These are phyloP conservation scores for Pollenia labialis DNA, from an alignment of 2,888 invertebrate species.

Conservation along the genomic window DNA sequence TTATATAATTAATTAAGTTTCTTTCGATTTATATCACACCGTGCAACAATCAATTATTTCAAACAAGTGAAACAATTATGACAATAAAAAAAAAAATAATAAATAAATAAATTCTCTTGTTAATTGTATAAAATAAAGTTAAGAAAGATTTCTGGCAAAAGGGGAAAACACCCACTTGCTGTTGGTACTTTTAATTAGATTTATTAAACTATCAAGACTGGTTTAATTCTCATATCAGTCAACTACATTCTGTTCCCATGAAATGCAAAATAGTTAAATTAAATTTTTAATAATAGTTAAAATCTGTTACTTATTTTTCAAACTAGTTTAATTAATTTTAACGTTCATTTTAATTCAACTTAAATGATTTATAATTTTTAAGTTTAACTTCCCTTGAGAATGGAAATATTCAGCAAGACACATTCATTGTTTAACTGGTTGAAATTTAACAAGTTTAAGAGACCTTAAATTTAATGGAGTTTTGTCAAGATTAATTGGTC, in stretches of 20 bases:
- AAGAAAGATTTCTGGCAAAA: not conserved
- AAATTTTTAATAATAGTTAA: conserved; percentile 30
- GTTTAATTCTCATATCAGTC: not conserved
- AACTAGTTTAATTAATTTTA: conserved; percentile 49
- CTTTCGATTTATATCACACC: conserved; percentile 23
- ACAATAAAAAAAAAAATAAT: conserved; percentile 6
- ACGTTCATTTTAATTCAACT: conserved; percentile 3
- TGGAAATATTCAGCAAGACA: not conserved
- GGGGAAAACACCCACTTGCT: conserved; percentile 45
- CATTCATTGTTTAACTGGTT: not conserved
- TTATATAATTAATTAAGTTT: conserved; percentile 7
- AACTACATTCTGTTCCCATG: conserved; percentile 55
- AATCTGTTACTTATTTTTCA: conserved; percentile 9
- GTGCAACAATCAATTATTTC: conserved; percentile 24
- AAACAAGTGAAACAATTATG: conserved; percentile 53
- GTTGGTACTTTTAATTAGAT: not conserved
- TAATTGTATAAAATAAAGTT: conserved; percentile 22
- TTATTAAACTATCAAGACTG: not conserved
- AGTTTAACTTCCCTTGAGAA: conserved; percentile 30
- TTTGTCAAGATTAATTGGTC: not conserved
- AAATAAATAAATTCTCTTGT: conserved; percentile 14
- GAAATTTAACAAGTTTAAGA: not conserved
- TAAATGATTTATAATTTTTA: conserved; percentile 27
- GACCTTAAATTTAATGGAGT: not conserved
- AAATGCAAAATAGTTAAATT: conserved; percentile 2